phyloP scores from a whole-genome alignment of 2,113 vertebrate species.

The Anarrhichthys ocellatus region DNA sequence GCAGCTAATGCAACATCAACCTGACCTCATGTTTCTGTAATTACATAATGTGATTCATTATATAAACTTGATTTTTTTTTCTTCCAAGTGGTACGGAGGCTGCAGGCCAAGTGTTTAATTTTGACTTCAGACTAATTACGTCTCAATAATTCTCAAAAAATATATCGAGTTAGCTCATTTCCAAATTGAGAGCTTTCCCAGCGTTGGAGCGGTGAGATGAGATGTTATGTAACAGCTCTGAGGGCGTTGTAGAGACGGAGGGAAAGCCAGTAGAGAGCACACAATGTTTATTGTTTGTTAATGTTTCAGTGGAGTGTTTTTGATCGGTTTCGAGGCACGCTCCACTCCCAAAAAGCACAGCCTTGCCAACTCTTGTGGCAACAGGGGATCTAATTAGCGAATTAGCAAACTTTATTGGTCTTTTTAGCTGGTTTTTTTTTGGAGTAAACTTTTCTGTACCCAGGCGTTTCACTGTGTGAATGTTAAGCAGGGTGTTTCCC shows the following conservation, averaged over 20 bases:
- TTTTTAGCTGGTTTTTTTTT: not conserved
- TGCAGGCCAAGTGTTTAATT: constrained; percentile 15
- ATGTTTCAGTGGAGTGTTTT: not conserved
- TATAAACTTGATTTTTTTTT: not conserved
- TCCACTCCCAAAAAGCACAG: constrained; percentile 21
- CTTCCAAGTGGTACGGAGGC: not conserved
- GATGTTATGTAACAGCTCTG: constrained; percentile 19
- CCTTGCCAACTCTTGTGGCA: not conserved
- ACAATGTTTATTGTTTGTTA: constrained; percentile 16
- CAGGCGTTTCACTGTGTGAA: not conserved
- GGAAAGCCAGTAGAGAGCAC: not conserved
- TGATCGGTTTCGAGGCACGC: not conserved
- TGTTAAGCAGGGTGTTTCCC: constrained; percentile 29
- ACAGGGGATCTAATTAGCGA: constrained; percentile 56
- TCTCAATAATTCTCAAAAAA: not conserved
- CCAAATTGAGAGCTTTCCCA: constrained; percentile 16
- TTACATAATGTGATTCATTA: constrained; percentile 15
- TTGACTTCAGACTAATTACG: constrained; percentile 4
- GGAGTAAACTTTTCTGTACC: not conserved
- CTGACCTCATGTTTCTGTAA: not conserved
- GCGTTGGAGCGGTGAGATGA: constrained; percentile 24
- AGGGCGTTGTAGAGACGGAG: constrained; percentile 25
- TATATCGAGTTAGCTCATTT: constrained; percentile 3
- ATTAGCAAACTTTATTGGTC: constrained; percentile 17
- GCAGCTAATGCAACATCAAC: not conserved